phyloP scores from a whole-genome alignment of 1,140 invertebrate species.

The Monochamus saltuarius region DNA sequence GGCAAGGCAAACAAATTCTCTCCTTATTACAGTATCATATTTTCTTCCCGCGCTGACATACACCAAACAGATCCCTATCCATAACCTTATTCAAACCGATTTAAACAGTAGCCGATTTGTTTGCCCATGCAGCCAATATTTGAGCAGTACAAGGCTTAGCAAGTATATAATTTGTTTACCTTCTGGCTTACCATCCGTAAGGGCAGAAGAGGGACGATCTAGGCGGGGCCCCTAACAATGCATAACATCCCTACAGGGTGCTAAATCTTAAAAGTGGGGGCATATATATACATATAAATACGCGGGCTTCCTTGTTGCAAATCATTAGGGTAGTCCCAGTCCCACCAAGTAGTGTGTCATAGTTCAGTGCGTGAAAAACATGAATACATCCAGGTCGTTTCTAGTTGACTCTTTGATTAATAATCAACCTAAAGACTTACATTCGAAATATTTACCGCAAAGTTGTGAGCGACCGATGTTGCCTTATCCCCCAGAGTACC shows the following conservation, averaged over 20 bases:
- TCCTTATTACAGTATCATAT: background rate
- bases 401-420: constrained; percentile 72
- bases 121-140: constrained; percentile 30
- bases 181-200: constrained; percentile 10
- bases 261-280: constrained; percentile 27
- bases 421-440: constrained; percentile 60
- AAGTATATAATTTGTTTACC: constrained; percentile 38
- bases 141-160: constrained; percentile 29
- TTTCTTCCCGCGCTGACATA: background rate
- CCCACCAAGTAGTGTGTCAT: constrained; percentile 6
- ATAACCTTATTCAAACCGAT: constrained; percentile 4
- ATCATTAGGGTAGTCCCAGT: constrained; percentile 27
- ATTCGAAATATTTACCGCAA: constrained; percentile 46
- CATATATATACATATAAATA: constrained; percentile 39
- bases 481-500: constrained; percentile 61
- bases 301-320: constrained; percentile 16
- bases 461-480: constrained; percentile 51
- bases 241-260: constrained; percentile 9
- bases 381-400: constrained; percentile 72
- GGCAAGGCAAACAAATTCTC: background rate
- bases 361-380: constrained; percentile 6
- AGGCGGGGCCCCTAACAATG: constrained; percentile 36
- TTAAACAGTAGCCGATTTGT: constrained; percentile 11
- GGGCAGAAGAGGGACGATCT: constrained; percentile 29
- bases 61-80: constrained; percentile 2